Base-by-base conservation (phyloP, 2,113 vertebrate species). In the Sterna hirundo region DNA sequence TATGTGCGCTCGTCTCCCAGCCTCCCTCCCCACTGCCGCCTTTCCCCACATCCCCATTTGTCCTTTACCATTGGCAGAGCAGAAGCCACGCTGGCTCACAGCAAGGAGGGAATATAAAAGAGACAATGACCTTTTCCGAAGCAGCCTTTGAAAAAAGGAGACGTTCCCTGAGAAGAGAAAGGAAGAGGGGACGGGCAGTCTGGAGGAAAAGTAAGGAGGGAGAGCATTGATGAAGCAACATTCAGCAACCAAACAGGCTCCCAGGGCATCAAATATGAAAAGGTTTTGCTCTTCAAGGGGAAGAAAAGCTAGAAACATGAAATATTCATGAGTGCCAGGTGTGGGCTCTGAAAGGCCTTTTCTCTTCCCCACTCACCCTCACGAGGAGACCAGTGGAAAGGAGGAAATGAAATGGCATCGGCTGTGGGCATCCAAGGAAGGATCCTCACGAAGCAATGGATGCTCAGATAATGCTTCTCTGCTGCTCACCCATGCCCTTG, bases 101-200 rank as follows among this genome's bases (percentile, higher is more conserved):
- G 97, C 64, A 71, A 97, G 97, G 40, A 94, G 20, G 32, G 17
- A 61, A 92, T 95, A 91, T 96, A 83, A 97, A 98, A 96, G 32
- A 81, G 95, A 96, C 81, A 88, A 58, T 97, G 96, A 97, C 96
- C 97, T 97, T 98, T 98, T 91, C 91, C 86, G 60, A 96, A 90
- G 69, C 83, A 94, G 81, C 55, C 69, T 91, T 92, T 93, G 14
- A 68, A 54, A 83, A 91, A 82, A 88, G n/a, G n/a, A 86, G 47
- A 80, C 0, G 0, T 90, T 97, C 83, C 70, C 54, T 5, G 10
- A 86, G 82, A 82, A 89, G 42, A 95, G 58, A 96, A 96, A 95
- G 77, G 91, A 91, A 89, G 40, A 96, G 42, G 69, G 51, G 26
- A 68, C 10, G 34, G 61, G 69, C 30, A 79, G 79, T 80, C 68